Base-by-base conservation (phyloP, 2,113 vertebrate genomes). In the Clarias magur region DNA sequence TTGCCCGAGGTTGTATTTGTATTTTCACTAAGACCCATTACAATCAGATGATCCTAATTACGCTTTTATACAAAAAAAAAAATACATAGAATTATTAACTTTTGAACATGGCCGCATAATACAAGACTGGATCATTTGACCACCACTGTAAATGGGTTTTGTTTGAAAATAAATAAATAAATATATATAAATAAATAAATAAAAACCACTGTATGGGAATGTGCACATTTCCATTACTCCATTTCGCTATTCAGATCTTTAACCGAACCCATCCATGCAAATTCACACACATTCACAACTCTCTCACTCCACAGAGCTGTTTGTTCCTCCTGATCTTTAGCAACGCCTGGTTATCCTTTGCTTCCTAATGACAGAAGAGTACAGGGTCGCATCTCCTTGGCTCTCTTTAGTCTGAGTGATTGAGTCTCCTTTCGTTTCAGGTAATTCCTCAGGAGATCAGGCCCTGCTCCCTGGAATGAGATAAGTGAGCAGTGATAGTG, bases 361-460 rank as follows among this genome's bases (percentile, higher is more conserved):
- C 84, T 72, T 34, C 63, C 53, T 88, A 84, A 86, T 53, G 79
- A 81, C 80, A 54, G 67, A 87, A 30, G 73, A 84, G 80, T 42
- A 12, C 53, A 78, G 80, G 75, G 73, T 73, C 27, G 25, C 25
- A 57, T 8, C 80, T 83, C 83, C 56, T 86, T 19, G 25, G 82
- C 63, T 86, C 80, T 25, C 38, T 85, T 83, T 82, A 83, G 82
- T 87, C 75, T 30, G 27, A 80, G 67, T 86, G 85, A 90, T 87
- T 65, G 83, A 88, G 73, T 65, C 27, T 67, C n/a, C 63, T 83
- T 27, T 82, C 54, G 62, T 78, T 82, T 56, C 87, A 8, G 82
- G 81, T 85, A 72, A 84, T 88, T 87, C 85, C 85, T 56, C 59
- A 76, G 84, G 80, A 88, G 78, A 85, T 84, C 83, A 76, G 57